Base-by-base conservation (phyloP, 2,113 vertebrate genomes). In the Tragelaphus buxtoni region DNA sequence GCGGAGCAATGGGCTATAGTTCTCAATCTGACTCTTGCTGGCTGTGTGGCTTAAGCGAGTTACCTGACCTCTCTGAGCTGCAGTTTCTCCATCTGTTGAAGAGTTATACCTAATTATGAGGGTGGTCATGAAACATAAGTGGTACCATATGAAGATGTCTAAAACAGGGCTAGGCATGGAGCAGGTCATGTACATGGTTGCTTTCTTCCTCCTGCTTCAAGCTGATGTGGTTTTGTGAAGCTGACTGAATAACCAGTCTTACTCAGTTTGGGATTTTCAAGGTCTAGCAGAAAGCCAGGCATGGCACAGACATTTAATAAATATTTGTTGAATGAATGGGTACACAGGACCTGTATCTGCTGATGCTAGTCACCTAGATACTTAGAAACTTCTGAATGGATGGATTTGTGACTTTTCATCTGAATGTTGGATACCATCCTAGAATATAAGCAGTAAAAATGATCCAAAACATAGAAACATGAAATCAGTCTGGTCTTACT, bases 291-390 rank as follows among this genome's bases (percentile, higher is more conserved):
- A 92, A 80, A 96, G n/a, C 61, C 12, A 9, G 77, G 88, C 81
- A 35, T 26, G 39, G 39, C 39, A 39, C 4, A 97, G 88, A 95
- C 88, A 96, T 74, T 82, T 90, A 91, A 85, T 96, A 96, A 93
- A 92, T 96, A 96, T 96, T 96, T 97, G 79, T 58, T 88, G 91
- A 94, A 32, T 17, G 92, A 90, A 76, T 76, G 80, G 35, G 56
- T 60, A 56, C 58, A 69, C 72, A 92, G 45, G 55, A 74, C 45
- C 96, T 53, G 4, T 92, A 30, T 88, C 82, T 94, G 47, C 47
- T 72, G 85, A 79, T 88, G 77, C 77, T 77, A 91, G 51, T 86
- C 97, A 93, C 95, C 88, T 96, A 91, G 93, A 88, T 58, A 61
- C 24, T 72, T 53, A 80, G 65, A 47, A 42, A 80, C n/a, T 61